These are phyloP conservation scores for Synergus umbraculus DNA, from an alignment of 2,888 invertebrate genomes.

Conservation along the genomic window DNA sequence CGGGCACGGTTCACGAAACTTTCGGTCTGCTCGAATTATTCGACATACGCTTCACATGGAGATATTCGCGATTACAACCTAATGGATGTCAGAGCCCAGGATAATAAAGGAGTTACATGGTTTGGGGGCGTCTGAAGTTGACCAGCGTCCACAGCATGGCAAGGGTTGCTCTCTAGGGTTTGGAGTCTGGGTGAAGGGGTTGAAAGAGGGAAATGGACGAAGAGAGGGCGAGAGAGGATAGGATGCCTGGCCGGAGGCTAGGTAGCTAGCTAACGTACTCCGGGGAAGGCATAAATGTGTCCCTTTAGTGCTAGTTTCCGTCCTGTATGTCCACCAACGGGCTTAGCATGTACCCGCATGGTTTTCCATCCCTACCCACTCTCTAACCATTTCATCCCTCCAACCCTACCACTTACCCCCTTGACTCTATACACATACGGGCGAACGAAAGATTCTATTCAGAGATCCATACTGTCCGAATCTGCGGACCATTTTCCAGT, in stretches of 20 bases:
- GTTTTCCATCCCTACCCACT: not conserved
- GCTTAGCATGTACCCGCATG: constrained; percentile 42
- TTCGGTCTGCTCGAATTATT: constrained; percentile 14
- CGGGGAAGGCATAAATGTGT: constrained; percentile 61
- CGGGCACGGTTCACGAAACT: not conserved
- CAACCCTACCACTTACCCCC: constrained; percentile 51
- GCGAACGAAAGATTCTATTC: constrained; percentile 41
- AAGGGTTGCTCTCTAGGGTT: constrained; percentile 49
- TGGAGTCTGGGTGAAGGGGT: constrained; percentile 43
- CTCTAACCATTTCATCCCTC: constrained; percentile 48
- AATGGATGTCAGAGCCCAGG: constrained; percentile 47
- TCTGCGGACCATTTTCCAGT: constrained; percentile 19
- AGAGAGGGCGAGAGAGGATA: constrained; percentile 44
- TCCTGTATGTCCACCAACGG: constrained; percentile 54
- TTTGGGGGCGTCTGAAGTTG: constrained; percentile 57
- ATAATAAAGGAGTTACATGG: constrained; percentile 53
- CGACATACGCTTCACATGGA: constrained; percentile 42
- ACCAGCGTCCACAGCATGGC: constrained; percentile 48
- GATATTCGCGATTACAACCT: constrained; percentile 52
- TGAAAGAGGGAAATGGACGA: constrained; percentile 47
- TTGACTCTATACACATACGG: constrained; percentile 43
- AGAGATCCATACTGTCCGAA: constrained; percentile 27
- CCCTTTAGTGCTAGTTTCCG: constrained; percentile 64
- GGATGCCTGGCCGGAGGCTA: constrained; percentile 44
- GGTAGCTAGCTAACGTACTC: constrained; percentile 60